These are phyloP conservation scores for Ochotona curzoniae DNA, from an alignment of 2,113 vertebrate species.

Conservation along the genomic window DNA sequence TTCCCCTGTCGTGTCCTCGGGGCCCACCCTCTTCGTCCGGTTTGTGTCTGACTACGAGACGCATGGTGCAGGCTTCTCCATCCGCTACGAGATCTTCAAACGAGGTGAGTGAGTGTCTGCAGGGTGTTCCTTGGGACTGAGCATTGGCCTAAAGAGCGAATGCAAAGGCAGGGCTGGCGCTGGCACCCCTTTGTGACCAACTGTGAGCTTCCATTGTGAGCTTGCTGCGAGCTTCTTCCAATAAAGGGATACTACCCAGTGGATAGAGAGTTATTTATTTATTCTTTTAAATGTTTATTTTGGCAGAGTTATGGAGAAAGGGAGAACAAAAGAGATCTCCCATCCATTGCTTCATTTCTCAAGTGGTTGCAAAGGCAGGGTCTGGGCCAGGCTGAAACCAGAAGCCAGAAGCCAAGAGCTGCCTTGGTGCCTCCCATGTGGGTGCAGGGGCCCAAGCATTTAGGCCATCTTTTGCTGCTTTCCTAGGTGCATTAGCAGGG, in stretches of 20 bases:
- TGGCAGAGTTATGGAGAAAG: too few species aligned
- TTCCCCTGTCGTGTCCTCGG: conserved; percentile 93
- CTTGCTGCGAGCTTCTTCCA: conserved; percentile 22
- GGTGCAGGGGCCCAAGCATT: too few species aligned
- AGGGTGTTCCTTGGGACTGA: too few species aligned
- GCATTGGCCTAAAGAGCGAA: background rate
- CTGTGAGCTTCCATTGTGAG: background rate
- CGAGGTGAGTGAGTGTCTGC: conserved; percentile 89
- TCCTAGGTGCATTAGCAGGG: too few species aligned
- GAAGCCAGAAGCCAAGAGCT: too few species aligned
- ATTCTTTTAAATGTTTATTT: too few species aligned
- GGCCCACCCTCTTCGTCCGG: conserved; percentile 96
- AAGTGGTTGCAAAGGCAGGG: too few species aligned
- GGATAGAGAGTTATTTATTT: background rate
- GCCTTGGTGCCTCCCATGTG: too few species aligned
- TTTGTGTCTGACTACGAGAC: conserved; percentile 99
- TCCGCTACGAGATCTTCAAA: conserved; percentile 98
- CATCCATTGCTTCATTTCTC: too few species aligned
- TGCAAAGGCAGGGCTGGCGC: background rate
- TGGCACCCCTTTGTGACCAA: background rate
- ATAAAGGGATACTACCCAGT: background rate
- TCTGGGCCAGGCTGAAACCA: too few species aligned
- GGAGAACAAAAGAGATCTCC: too few species aligned
- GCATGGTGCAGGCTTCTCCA: conserved; percentile 98
- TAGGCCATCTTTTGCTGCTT: too few species aligned